Conservation (phyloP, 1,140 invertebrate species). For the Delia radicum region DNA sequence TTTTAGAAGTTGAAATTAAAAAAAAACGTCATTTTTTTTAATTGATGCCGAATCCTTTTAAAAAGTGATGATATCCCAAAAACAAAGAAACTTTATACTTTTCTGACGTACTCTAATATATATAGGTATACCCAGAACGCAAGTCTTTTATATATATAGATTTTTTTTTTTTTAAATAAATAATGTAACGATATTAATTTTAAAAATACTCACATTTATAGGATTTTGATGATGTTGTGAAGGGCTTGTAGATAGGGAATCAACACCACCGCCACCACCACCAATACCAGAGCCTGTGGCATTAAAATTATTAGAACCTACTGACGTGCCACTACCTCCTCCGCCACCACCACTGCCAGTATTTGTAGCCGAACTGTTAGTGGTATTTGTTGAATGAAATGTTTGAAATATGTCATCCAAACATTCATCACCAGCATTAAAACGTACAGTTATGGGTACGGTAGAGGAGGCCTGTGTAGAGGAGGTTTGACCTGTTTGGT, state of each 20-base stretch:
- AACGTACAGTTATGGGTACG: conserved; percentile 50
- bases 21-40: no score
- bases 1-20: no score
- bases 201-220: conserved; percentile 18
- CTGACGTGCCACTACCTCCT: conserved; percentile 30
- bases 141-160: no score
- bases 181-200: not conserved
- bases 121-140: no score
- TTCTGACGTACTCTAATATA: no score
- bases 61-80: no score
- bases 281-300: conserved; percentile 29
- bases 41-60: no score
- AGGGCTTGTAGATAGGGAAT: conserved; percentile 49
- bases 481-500: conserved; percentile 7
- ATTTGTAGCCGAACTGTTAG: not conserved
- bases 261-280: conserved; percentile 33
- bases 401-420: conserved; percentile 50
- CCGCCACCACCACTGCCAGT: conserved; percentile 35
- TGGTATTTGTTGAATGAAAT: conserved; percentile 42
- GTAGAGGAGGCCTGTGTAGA: conserved; percentile 42
- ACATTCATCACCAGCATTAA: conserved; percentile 54
- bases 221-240: conserved; percentile 41
- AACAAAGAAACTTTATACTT: no score
- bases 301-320: not conserved
- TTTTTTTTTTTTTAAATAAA: no score